phyloP scores from a whole-genome alignment of 2,113 vertebrate genomes.

The Lepus europaeus region DNA sequence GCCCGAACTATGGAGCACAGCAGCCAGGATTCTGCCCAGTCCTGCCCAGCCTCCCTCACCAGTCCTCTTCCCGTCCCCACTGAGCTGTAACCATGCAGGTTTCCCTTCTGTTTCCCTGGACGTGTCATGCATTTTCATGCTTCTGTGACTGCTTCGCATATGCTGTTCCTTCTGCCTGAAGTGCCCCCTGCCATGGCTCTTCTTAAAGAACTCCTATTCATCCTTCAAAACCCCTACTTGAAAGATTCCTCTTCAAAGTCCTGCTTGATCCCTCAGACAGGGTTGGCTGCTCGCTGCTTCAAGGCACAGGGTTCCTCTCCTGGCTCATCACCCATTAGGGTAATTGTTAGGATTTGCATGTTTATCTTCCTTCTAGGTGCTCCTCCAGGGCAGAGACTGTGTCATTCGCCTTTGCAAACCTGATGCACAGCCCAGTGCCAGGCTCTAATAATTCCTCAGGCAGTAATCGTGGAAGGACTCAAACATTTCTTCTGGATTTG shows the following conservation, averaged over 20 bases:
- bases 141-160: neutral
- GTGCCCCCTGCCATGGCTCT: neutral
- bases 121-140: neutral
- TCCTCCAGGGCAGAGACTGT: constrained; percentile 31
- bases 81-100: neutral
- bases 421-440: neutral
- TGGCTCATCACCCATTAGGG: neutral
- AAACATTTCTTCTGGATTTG: neutral
- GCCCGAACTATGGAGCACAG: neutral
- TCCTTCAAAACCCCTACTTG: neutral
- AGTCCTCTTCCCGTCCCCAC: neutral
- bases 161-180: neutral
- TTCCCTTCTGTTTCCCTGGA: neutral
- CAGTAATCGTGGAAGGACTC: neutral
- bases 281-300: constrained; percentile 4
- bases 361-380: neutral
- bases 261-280: neutral
- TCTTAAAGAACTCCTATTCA: constrained; percentile 50
- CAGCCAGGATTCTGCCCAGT: neutral
- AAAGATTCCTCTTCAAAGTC: neutral
- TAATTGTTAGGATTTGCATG: constrained; percentile 55
- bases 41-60: neutral
- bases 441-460: neutral
- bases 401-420: constrained; percentile 16
- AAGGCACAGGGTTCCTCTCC: neutral